phyloP scores from a whole-genome alignment of 2,113 vertebrate species.

The Sialia sialis region DNA sequence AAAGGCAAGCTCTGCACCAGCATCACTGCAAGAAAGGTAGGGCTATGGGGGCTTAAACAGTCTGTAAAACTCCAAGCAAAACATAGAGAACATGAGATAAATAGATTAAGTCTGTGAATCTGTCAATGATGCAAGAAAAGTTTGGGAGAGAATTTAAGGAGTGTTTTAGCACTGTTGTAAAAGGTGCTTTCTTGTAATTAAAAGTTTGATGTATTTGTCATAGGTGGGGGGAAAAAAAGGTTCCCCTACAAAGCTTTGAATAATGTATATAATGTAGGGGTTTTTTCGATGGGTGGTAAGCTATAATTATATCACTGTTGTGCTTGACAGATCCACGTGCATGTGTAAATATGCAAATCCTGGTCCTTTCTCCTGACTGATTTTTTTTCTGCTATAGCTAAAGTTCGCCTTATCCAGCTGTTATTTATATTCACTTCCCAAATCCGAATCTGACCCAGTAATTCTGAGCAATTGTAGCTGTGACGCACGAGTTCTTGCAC shows the following conservation, averaged over 20 bases:
- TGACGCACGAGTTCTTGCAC: constrained; percentile 55
- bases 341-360: background rate
- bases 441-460: constrained; percentile 62
- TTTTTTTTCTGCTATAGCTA: constrained; percentile 28
- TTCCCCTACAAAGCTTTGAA: background rate
- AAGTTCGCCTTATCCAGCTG: constrained; percentile 59
- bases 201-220: background rate
- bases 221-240: accelerated
- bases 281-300: background rate
- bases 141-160: constrained; percentile 22
- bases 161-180: background rate
- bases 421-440: constrained; percentile 62
- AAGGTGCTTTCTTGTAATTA: background rate
- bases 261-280: background rate
- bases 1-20: constrained; percentile 58
- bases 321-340: background rate
- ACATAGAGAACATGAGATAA: background rate
- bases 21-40: constrained; percentile 62
- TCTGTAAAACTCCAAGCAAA: constrained; percentile 2
- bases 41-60: constrained; percentile 8
- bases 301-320: background rate
- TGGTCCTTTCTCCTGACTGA: background rate
- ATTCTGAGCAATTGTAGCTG: constrained; percentile 51
- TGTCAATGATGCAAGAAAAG: constrained; percentile 27
- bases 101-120: background rate